Conservation (phyloP, 2,113 vertebrate species). For the Cygnus atratus region DNA sequence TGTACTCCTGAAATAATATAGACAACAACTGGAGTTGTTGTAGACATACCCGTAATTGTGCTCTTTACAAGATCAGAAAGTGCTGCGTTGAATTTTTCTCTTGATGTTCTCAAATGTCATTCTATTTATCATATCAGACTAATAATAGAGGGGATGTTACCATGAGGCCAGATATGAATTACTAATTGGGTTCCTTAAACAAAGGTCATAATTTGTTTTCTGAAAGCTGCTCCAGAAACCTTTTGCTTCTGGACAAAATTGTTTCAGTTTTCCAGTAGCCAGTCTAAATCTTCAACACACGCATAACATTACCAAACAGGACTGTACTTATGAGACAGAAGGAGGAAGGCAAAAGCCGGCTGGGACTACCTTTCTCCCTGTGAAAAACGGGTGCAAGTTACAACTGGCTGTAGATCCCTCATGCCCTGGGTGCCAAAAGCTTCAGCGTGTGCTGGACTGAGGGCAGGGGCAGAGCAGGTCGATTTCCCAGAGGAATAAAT, state of each 20-base stretch:
- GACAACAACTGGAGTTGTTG: not conserved
- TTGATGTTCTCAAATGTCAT: not conserved
- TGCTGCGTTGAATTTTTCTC: not conserved
- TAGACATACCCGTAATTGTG: not conserved
- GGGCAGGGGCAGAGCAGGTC: not conserved
- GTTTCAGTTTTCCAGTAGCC: not conserved
- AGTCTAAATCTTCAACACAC: not conserved
- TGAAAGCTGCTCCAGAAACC: not conserved
- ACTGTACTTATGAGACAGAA: rapidly evolving
- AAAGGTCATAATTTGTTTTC: not conserved
- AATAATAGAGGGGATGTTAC: not conserved
- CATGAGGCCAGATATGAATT: not conserved
- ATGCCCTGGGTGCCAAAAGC: not conserved
- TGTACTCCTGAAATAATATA: not conserved
- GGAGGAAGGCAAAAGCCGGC: not conserved
- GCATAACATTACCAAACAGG: not conserved
- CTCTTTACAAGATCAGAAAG: not conserved
- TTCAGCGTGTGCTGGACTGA: not conserved
- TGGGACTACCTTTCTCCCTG: not conserved
- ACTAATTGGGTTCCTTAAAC: not conserved
- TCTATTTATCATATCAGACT: not conserved
- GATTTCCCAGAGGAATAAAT: not conserved
- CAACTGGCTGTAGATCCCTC: not conserved
- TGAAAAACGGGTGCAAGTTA: rapidly evolving
- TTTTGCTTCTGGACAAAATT: not conserved